phyloP scores from a whole-genome alignment of 1,140 invertebrate genomes.

The Papilio helenus region DNA sequence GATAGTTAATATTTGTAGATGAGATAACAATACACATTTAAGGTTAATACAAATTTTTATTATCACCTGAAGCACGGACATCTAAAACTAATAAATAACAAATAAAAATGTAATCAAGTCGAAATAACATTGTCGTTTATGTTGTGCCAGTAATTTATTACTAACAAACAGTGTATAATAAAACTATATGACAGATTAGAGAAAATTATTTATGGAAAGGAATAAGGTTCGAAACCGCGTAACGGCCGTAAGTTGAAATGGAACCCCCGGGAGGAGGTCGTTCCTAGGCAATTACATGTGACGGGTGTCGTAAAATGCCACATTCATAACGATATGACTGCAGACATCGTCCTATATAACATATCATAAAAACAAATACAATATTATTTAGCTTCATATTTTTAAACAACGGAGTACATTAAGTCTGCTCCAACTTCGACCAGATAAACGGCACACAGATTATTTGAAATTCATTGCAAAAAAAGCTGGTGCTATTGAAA shows the following conservation, averaged over 20 bases:
- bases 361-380: conserved; percentile 24
- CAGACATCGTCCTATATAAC: conserved; percentile 9
- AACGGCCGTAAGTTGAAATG: conserved; percentile 44
- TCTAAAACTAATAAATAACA: neutral
- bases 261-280: conserved; percentile 58
- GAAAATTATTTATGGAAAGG: conserved; percentile 49
- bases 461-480: neutral
- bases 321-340: conserved; percentile 51
- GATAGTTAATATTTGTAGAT: neutral
- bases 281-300: conserved; percentile 72
- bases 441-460: neutral
- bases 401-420: neutral
- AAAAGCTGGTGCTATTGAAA: too few species aligned
- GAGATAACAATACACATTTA: neutral
- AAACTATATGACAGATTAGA: conserved; percentile 55
- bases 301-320: conserved; percentile 72
- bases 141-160: conserved; percentile 14
- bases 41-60: neutral
- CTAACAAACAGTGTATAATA: conserved; percentile 43
- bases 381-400: neutral
- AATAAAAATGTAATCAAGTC: conserved; percentile 15
- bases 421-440: neutral
- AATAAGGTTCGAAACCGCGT: conserved; percentile 47
- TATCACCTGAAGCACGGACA: neutral
- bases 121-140: conserved; percentile 21